Evolutionary conservation across 2,113 vertebrate species (phyloP), one percentile per base, ranked within the genome.

Genomic region (Hypomesus transpacificus): DNA sequence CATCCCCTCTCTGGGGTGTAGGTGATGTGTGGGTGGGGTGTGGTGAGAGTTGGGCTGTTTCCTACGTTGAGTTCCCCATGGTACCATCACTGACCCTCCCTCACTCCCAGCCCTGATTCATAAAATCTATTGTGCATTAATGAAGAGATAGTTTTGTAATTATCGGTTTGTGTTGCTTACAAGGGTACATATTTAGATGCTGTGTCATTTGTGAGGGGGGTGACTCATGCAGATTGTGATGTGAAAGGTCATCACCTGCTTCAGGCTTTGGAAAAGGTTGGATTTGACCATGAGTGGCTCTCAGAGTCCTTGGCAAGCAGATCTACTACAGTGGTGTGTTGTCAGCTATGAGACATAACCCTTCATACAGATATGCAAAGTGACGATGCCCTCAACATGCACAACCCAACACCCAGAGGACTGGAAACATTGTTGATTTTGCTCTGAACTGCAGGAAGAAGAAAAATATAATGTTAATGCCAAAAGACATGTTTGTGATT

Each of bases 311-410:
- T 59, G 2, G 21, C 60, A 60, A 60, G 60, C 57, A 61, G 14
- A 13, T n/a, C 4, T 50, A 68, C 58, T 3, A 14, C 18, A 51
- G 50, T 14, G n/a, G 22, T 26, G 24, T 7, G 34, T 16, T 16
- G 16, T 70, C 24, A 34, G 31, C 31, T 46, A 60, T 34, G 66
- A 7, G 22, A 17, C 9, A 13, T 18, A 64, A 4, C 9, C 31
- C 56, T 39, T 22, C 67, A 39, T 39, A 66, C 17, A 73, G 53
- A 68, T 54, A 71, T 66, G 52, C 75, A 74, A 75, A 39, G n/a
- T 22, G 50, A 2, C 22, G 26, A 56, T 56, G 54, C 28, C 18
- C 62, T 64, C 14, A 3, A 50, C 50, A 39, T 63, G 51, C 74
- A 70, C 58, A 75, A 39, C 54, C 51, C 58, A 57, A 68, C 9